Conservation (phyloP, 2,113 vertebrate species). For the Clarias batrachus region DNA sequence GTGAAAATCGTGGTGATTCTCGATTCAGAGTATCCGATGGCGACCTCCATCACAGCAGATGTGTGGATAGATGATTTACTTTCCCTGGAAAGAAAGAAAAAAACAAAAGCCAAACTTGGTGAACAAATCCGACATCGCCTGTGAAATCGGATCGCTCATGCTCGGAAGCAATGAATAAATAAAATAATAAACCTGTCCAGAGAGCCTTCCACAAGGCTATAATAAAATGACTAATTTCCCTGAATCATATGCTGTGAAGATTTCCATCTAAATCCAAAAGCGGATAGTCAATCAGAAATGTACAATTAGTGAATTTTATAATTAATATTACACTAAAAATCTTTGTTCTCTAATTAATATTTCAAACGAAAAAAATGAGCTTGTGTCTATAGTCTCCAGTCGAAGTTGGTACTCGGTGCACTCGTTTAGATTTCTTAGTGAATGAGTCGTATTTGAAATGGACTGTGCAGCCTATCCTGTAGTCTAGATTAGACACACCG, state of each 20-base stretch:
- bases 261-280: not conserved
- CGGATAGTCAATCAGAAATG: no score
- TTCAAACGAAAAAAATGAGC: not conserved
- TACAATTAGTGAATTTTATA: not conserved
- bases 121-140: conserved; percentile 61
- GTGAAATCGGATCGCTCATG: conserved; percentile 65
- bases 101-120: conserved; percentile 50
- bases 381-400: not conserved
- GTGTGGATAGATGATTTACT: conserved; percentile 57
- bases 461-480: not conserved
- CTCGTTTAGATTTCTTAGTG: not conserved
- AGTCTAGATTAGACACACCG: not conserved
- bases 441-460: not conserved
- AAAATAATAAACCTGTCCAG: conserved; percentile 65
- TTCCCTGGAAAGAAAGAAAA: conserved; percentile 47
- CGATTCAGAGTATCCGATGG: conserved; percentile 62
- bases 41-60: conserved; percentile 58
- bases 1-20: conserved; percentile 56
- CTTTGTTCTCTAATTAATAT: not conserved
- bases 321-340: not conserved
- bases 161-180: conserved; percentile 61
- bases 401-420: not conserved
- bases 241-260: conserved; percentile 29
- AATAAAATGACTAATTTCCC: conserved; percentile 39
- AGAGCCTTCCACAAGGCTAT: conserved; percentile 48